Conservation (phyloP, 1,140 invertebrate genomes). For the Lepidostoma basale region DNA sequence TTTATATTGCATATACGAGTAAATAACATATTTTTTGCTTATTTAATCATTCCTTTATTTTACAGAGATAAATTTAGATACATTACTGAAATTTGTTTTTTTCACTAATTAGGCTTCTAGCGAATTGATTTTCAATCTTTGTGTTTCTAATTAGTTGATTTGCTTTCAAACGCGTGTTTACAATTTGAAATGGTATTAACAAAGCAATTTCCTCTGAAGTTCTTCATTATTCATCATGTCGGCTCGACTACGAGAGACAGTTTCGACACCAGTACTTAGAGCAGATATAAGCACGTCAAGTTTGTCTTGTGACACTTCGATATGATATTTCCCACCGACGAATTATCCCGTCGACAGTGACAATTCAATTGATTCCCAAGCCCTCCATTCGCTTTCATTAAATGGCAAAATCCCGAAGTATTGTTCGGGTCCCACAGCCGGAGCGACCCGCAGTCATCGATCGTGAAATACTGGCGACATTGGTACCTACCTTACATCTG, state of each 20-base stretch:
- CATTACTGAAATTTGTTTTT: no score
- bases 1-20: no score
- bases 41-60: no score
- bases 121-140: no score
- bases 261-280: background rate
- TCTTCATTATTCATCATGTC: background rate
- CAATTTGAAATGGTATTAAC: background rate
- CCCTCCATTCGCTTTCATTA: conserved; percentile 12
- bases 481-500: conserved; percentile 19
- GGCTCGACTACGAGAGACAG: background rate
- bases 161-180: background rate
- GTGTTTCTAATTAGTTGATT: no score
- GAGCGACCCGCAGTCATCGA: background rate
- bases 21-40: no score
- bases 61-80: no score
- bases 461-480: conserved; percentile 7
- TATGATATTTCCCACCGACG: background rate
- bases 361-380: background rate
- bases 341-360: background rate
- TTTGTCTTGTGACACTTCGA: background rate
- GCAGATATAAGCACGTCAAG: background rate
- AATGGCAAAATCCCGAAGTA: background rate
- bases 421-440: conserved; percentile 10
- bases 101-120: no score
- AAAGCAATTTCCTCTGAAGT: background rate